phyloP scores from a whole-genome alignment of 2,113 vertebrate genomes.

The Ardeotis arabs region DNA sequence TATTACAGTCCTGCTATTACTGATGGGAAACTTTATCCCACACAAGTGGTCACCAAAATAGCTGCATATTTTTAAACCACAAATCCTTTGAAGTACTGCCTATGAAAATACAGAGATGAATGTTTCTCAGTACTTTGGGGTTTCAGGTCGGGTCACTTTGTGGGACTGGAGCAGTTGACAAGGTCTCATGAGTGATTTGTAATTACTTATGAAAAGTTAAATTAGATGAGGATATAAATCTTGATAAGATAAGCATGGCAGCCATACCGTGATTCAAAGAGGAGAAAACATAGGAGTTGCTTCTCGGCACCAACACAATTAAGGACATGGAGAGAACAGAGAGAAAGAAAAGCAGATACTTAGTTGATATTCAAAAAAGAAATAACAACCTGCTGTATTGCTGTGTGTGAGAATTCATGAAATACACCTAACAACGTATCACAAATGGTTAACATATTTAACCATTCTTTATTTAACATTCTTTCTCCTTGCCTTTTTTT shows the following conservation, averaged over 20 bases:
- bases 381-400: neutral
- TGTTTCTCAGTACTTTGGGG: slow-evolving; percentile 71
- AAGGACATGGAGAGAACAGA: neutral
- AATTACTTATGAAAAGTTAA: slow-evolving; percentile 68
- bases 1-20: slow-evolving; percentile 50
- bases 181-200: slow-evolving; percentile 57
- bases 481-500: neutral
- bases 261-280: neutral
- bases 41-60: slow-evolving; percentile 80
- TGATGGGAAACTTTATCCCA: slow-evolving; percentile 77
- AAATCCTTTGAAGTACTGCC: slow-evolving; percentile 77
- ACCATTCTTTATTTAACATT: neutral
- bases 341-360: neutral
- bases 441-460: neutral
- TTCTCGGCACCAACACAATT: neutral
- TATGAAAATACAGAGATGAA: slow-evolving; percentile 71
- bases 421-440: too few relatives aligned
- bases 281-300: neutral
- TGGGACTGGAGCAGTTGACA: slow-evolving; percentile 69
- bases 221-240: slow-evolving; percentile 62
- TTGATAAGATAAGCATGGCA: slow-evolving; percentile 33
- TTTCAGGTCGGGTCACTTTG: slow-evolving; percentile 61
- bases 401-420: neutral
- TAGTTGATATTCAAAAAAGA: neutral
- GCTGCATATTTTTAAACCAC: slow-evolving; percentile 75